Percentiles rank a stretch among this genome's conserved stretches.
Conservation (phyloP, 2,888 invertebrate species). For the Archips xylosteana region DNA sequence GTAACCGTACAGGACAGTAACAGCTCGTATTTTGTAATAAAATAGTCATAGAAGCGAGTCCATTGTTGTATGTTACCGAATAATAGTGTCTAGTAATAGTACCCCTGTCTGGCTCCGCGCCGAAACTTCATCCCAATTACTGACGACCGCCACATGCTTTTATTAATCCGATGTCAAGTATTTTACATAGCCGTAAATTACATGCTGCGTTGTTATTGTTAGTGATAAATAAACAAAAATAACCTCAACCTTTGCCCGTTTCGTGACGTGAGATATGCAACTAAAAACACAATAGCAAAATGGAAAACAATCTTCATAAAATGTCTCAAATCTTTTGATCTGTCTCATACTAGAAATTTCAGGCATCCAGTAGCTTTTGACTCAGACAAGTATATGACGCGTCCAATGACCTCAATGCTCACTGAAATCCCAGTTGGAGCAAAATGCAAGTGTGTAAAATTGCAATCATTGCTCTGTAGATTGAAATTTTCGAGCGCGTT, state of each 20-base stretch:
- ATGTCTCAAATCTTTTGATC: neutral
- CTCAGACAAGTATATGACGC: neutral
- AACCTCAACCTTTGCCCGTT: constrained; percentile 23
- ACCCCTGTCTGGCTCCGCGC: constrained; percentile 60
- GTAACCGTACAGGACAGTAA: neutral
- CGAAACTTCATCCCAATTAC: constrained; percentile 55
- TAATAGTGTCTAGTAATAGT: constrained; percentile 42
- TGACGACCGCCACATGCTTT: constrained; percentile 47
- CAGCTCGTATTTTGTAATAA: constrained; percentile 3
- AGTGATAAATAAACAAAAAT: constrained; percentile 15
- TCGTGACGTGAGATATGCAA: neutral
- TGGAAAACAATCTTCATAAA: neutral
- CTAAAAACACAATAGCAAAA: constrained; percentile 2
- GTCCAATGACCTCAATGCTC: neutral
- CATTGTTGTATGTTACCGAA: constrained; percentile 27
- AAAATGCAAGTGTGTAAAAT: neutral
- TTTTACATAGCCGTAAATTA: constrained; percentile 23
- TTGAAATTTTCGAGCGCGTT: constrained; percentile 18
- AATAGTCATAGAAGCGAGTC: constrained; percentile 1
- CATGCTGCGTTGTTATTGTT: constrained; percentile 15
- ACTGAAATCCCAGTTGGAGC: neutral
- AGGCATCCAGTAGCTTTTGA: neutral
- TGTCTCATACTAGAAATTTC: neutral
- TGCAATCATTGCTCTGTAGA: constrained; percentile 16
- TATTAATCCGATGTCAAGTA: constrained; percentile 23